Conservation (phyloP, 2,888 invertebrate species). For the Nomada fabriciana region DNA sequence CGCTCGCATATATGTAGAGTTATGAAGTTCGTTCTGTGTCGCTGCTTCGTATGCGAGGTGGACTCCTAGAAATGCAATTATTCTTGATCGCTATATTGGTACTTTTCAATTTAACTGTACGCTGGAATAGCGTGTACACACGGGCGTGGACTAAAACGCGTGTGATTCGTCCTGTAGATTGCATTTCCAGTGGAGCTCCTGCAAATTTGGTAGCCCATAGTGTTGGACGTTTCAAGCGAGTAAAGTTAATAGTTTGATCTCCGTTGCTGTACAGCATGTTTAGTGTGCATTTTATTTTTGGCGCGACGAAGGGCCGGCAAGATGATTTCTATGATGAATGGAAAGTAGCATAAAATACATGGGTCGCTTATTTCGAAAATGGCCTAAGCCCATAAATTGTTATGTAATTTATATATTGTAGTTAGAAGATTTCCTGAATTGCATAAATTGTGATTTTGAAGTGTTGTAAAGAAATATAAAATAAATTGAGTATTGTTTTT, state of each 20-base stretch:
- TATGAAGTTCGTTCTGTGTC: constrained; percentile 53
- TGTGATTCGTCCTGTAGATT: constrained; percentile 31
- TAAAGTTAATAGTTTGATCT: background rate
- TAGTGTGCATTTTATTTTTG: background rate
- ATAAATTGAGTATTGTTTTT: too few relatives aligned
- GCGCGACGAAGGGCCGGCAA: too few relatives aligned
- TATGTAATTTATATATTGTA: too few relatives aligned
- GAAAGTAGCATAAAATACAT: too few relatives aligned
- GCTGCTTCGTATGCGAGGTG: constrained; percentile 51
- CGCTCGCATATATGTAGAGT: constrained; percentile 24
- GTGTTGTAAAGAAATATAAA: too few relatives aligned
- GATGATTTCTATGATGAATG: too few relatives aligned
- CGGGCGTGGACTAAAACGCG: background rate
- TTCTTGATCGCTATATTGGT: constrained; percentile 44
- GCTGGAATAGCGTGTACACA: constrained; percentile 25
- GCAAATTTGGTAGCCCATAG: constrained; percentile 23
- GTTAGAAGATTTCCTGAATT: too few relatives aligned
- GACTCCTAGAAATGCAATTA: constrained; percentile 68
- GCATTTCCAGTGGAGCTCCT: constrained; percentile 23
- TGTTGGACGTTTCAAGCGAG: background rate
- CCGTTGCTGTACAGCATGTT: background rate
- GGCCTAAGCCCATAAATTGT: too few relatives aligned
- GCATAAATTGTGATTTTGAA: too few relatives aligned
- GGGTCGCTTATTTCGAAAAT: too few relatives aligned
- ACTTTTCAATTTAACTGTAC: constrained; percentile 33